Percentiles rank a stretch among this genome's conserved stretches.
phyloP scores from a whole-genome alignment of 1,140 invertebrate genomes.

The Thaumatotibia leucotreta region DNA sequence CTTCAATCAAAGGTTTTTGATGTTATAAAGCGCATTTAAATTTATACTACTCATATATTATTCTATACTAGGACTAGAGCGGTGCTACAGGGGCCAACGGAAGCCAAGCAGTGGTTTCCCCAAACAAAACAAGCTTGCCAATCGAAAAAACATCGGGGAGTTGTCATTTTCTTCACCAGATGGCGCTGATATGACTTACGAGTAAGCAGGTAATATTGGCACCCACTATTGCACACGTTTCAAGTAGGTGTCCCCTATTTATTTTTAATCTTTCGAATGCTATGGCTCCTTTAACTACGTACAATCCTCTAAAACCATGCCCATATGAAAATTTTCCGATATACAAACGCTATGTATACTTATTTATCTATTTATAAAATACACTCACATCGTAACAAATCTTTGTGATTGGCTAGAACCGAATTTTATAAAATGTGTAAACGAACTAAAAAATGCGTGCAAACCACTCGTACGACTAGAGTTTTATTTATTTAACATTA shows the following conservation, averaged over 20 bases:
- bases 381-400: constrained; percentile 61
- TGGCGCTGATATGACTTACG: background rate
- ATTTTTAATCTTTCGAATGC: constrained; percentile 24
- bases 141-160: background rate
- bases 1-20: background rate
- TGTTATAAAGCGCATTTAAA: constrained; percentile 49
- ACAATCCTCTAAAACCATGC: constrained; percentile 54
- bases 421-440: constrained; percentile 20
- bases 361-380: constrained; percentile 55
- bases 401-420: constrained; percentile 43
- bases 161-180: background rate
- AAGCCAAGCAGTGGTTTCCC: background rate
- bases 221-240: background rate
- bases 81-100: constrained; percentile 24
- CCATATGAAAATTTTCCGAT: constrained; percentile 62
- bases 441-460: constrained; percentile 49
- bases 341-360: constrained; percentile 71
- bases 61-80: constrained; percentile 41
- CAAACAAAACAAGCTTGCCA: background rate
- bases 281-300: constrained; percentile 49
- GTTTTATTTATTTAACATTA: constrained; percentile 65
- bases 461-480: constrained; percentile 67
- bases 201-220: background rate
- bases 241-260: background rate
- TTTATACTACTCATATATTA: constrained; percentile 44